Evolutionary conservation across 2,113 vertebrate genomes (phyloP), one percentile per base, ranked within the genome.

Genomic region (Rhegmatorhina hoffmannsi): DNA sequence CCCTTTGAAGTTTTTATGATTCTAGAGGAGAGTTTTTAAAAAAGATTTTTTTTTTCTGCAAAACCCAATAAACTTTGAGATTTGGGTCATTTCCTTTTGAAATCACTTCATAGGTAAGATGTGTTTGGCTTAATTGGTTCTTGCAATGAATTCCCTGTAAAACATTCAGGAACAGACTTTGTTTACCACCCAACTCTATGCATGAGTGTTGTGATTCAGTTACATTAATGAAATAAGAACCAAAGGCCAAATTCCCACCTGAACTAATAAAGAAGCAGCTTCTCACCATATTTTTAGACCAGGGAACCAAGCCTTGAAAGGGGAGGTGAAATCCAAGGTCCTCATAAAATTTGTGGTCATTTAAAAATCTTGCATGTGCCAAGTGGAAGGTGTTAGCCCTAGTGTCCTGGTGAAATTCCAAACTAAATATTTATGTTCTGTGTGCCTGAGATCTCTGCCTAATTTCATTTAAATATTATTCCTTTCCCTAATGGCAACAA

Each of bases 361-460:
- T 93, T 90, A 81, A 84, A 93, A 56, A 24, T n/a, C 68, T 70
- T 64, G 55, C 23, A 10, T 67, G 28, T 91, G 93, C 75, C 85
- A 88, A 93, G 55, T 88, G 64, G 64, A 91, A 96, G 90, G 84
- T 83, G 85, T 77, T 80, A 91, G 75, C 75, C 64, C 46, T 47
- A 55, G 87, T 14, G 34, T 40, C 78, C 79, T 91, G 87, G 75
- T 90, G 36, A 80, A 90, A 95, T 55, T 95, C 91, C 93, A 94
- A 3, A 89, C 76, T 60, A 97, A 95, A 94, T 91, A 83, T 88
- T 94, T 95, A 58, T 83, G 38, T 47, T 90, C 63, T 88, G 33
- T 69, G 56, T 83, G 80, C 50, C 50, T 80, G 75, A 91, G 67
- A 75, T 73, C 23, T 91, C 84, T 63, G 44, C 47, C 66, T 93